Evolutionary conservation across 2,113 vertebrate species (phyloP).

Genomic region (Apistogramma diplotaenia): DNA sequence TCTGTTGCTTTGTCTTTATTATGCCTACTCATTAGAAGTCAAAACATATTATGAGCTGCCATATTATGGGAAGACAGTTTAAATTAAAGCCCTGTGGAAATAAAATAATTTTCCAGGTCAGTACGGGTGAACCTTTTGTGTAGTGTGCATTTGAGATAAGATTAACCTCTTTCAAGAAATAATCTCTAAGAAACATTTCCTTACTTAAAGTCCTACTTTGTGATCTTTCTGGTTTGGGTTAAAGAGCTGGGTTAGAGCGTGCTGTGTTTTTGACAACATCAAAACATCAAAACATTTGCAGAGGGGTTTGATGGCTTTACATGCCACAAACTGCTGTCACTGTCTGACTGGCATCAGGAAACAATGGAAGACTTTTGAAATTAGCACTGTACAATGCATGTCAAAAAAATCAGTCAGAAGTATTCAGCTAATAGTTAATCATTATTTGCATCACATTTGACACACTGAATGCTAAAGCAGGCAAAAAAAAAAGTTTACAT

Average conservation of each 20-base stretch:
- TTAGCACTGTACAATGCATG: conserved; percentile 2
- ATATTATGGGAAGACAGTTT: not conserved
- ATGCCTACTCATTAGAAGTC: not conserved
- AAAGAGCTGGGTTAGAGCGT: not conserved
- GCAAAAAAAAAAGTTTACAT: conserved; percentile 3
- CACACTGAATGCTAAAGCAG: not conserved
- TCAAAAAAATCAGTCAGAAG: conserved; percentile 25
- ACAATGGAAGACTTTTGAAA: conserved; percentile 33
- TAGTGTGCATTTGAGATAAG: not conserved
- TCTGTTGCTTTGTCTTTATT: not conserved
- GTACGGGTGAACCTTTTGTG: not conserved
- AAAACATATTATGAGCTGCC: not conserved
- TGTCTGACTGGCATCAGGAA: conserved; percentile 23
- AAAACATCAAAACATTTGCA: conserved; percentile 14
- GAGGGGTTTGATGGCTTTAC: conserved; percentile 27
- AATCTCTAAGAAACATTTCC: not conserved
- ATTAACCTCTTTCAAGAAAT: not conserved
- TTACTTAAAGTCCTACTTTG: not conserved
- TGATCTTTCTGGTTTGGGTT: not conserved
- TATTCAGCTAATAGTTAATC: conserved; percentile 16
- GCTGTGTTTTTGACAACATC: not conserved
- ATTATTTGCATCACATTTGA: conserved; percentile 21
- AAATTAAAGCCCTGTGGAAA: not conserved
- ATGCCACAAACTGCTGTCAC: conserved; percentile 33
- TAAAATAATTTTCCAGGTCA: not conserved